Percentiles rank a stretch among this genome's conserved stretches.
Evolutionary conservation across 2,113 vertebrate species (phyloP).

Genomic region (Bostrychus sinensis): DNA sequence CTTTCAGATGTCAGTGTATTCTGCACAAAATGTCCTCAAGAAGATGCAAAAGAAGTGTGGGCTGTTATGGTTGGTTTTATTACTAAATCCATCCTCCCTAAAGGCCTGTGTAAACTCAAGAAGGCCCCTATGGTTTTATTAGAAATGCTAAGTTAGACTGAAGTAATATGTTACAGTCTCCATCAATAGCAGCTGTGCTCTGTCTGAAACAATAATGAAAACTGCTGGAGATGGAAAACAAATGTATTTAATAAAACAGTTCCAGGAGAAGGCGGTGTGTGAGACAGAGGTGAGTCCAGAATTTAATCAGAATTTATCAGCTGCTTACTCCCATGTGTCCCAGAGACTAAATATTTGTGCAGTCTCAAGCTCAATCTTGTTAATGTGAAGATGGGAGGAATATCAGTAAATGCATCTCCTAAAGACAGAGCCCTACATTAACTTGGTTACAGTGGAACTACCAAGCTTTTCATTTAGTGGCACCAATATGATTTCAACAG

Average conservation of each 20-base stretch:
- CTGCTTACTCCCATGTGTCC: conserved; percentile 21
- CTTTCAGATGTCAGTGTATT: no score
- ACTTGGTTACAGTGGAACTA: no score
- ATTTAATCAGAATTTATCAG: conserved; percentile 48
- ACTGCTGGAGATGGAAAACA: conserved; percentile 43
- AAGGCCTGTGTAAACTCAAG: no score
- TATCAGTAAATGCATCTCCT: no score
- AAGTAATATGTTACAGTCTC: conserved; percentile 52
- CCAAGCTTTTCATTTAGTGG: no score
- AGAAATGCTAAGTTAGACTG: conserved; percentile 25
- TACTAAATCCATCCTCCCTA: conserved; percentile 66
- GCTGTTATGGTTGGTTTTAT: conserved; percentile 22
- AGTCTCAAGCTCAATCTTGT: no score
- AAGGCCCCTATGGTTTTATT: no score
- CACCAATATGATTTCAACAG: no score
- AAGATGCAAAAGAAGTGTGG: conserved; percentile 56
- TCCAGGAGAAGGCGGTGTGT: conserved; percentile 20
- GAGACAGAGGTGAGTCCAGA: conserved; percentile 26
- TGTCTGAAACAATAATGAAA: conserved; percentile 49
- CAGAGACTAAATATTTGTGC: conserved; percentile 31
- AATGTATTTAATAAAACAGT: conserved; percentile 42
- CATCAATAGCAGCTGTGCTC: conserved; percentile 35
- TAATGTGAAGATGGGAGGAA: no score
- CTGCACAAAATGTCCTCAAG: conserved; percentile 37
- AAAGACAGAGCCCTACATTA: no score